These are phyloP conservation scores for Hyalella azteca DNA, from an alignment of 2,888 invertebrate species.

Conservation along the genomic window DNA sequence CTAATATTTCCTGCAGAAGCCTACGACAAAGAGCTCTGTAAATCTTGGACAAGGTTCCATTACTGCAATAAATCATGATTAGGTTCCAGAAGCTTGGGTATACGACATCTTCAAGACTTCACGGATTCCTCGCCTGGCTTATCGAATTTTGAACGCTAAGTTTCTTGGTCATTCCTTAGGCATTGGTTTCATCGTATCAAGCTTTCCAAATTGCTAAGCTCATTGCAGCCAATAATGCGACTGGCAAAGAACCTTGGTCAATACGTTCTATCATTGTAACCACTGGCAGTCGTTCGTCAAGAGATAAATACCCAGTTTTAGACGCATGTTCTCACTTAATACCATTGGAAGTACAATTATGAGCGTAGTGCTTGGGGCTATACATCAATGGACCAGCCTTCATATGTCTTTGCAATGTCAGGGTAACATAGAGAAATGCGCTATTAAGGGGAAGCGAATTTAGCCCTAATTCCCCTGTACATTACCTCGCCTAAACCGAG, in stretches of 20 bases:
- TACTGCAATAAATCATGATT: background rate
- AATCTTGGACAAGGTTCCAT: background rate
- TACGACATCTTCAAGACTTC: background rate
- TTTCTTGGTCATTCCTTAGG: background rate
- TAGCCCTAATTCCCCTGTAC: background rate
- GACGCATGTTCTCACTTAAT: background rate
- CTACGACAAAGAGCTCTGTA: constrained; percentile 6
- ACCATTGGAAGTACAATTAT: background rate
- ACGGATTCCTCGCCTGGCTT: background rate
- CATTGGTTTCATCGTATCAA: background rate
- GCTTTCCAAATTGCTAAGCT: constrained; percentile 13
- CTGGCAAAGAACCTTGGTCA: background rate
- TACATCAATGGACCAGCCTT: background rate
- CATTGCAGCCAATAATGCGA: background rate
- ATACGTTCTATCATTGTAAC: constrained; percentile 9
- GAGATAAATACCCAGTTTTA: background rate
- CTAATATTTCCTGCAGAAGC: background rate
- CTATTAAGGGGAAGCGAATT: background rate
- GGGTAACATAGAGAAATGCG: background rate
- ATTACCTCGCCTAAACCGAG: too few relatives aligned
- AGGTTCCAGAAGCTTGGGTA: background rate
- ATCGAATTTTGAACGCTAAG: background rate
- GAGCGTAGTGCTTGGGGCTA: background rate
- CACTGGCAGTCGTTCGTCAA: background rate
- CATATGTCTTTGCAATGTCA: background rate